These are phyloP conservation scores for Mastomys natalensis DNA, from an alignment of 2,113 vertebrate genomes.

Conservation along the genomic window DNA sequence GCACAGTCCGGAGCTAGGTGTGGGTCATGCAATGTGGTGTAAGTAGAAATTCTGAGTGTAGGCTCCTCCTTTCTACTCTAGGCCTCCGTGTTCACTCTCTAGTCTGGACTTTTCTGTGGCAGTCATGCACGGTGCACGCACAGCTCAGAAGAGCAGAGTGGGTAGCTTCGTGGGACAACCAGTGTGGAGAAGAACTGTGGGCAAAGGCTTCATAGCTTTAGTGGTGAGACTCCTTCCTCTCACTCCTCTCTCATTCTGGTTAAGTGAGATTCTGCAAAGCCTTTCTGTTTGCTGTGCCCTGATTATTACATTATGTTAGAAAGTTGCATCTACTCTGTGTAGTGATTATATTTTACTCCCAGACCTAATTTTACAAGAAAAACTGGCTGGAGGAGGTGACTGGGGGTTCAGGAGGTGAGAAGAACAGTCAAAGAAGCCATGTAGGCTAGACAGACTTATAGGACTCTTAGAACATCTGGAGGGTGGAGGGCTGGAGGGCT, in stretches of 20 bases:
- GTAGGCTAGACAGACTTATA: not conserved
- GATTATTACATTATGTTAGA: rapidly evolving
- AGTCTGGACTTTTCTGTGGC: not conserved
- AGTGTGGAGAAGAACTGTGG: not conserved
- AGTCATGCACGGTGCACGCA: not conserved
- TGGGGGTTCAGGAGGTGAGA: not conserved
- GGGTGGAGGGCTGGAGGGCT: no score
- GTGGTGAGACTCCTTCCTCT: not conserved
- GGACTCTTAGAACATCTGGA: not conserved
- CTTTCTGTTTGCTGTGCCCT: not conserved
- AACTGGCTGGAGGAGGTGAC: not conserved
- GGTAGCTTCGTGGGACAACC: not conserved
- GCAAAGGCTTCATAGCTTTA: not conserved
- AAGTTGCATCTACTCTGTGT: not conserved
- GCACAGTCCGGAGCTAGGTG: not conserved
- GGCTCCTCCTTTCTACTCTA: no score
- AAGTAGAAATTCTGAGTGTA: not conserved
- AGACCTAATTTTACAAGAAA: not conserved
- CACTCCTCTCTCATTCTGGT: not conserved
- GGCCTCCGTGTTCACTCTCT: not conserved
- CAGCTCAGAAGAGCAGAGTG: not conserved
- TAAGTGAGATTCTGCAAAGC: not conserved
- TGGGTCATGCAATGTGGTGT: no score
- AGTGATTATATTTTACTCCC: not conserved
- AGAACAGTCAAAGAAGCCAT: not conserved